These are phyloP conservation scores for Ageneiosus marmoratus DNA, from an alignment of 2,113 vertebrate genomes.

Conservation along the genomic window DNA sequence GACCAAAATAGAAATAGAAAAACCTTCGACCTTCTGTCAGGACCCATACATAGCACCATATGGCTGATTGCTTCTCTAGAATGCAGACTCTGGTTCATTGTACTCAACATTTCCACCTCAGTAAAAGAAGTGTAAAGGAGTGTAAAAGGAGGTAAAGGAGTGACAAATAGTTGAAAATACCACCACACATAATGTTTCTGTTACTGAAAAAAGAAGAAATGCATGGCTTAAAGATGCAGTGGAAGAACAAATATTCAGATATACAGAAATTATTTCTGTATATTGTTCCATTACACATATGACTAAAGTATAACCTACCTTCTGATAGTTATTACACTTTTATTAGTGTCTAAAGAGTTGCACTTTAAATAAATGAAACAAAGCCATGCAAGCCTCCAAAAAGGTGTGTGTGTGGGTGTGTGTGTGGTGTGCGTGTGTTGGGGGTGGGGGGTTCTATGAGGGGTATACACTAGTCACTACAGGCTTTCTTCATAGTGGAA, in stretches of 20 bases:
- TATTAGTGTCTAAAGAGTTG: not conserved
- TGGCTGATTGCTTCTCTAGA: not conserved
- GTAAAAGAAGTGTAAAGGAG: too few relatives aligned
- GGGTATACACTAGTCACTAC: too few relatives aligned
- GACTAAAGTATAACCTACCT: not conserved
- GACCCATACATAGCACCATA: constrained; percentile 2
- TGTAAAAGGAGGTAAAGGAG: too few relatives aligned
- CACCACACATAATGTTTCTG: not conserved
- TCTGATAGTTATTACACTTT: not conserved
- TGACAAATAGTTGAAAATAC: too few relatives aligned
- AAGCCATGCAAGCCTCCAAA: not conserved
- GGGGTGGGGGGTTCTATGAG: not conserved
- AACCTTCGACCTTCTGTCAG: not conserved
- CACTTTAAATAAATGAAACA: not conserved
- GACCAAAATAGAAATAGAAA: constrained; percentile 22
- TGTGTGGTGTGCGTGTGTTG: too few relatives aligned
- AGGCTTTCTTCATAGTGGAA: not conserved
- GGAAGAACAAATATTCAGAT: not conserved
- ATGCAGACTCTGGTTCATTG: not conserved
- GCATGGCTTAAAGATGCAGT: not conserved
- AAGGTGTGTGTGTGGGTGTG: too few relatives aligned
- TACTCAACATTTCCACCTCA: not conserved
- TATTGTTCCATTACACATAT: not conserved
- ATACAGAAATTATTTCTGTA: not conserved
- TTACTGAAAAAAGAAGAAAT: not conserved